Evolutionary conservation across 2,888 invertebrate species (phyloP), one percentile per base, ranked within the genome.

Genomic region (Augochlorella aurata): DNA sequence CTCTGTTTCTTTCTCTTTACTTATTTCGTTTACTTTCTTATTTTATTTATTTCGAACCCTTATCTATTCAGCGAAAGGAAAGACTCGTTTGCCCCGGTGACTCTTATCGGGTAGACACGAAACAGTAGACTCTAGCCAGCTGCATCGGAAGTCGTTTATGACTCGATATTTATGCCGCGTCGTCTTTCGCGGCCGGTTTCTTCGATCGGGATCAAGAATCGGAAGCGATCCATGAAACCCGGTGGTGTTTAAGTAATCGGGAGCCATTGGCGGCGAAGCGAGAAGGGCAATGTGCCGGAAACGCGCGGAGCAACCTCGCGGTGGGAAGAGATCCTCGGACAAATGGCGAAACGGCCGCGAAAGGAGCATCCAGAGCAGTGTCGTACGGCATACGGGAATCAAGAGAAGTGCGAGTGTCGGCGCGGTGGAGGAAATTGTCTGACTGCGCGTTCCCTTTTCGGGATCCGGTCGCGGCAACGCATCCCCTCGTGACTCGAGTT

Each of bases 381-480:
- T 14, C 50, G 50, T 16, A 58, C 58, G 24, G 14, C 76, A 77
- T 72, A 77, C 38, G 58, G 78, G 63, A 86, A 84, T 86, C 82
- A 73, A 69, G 80, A 76, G 85, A 74, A 77, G 77, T 44, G 68
- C 69, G 82, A 84, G 77, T 61, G 73, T 54, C 63, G 79, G 66
- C 77, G 50, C 75, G 72, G 72, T 58, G 50, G 80, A 81, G 84
- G 84, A 84, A 85, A 87, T 87, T 78, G 85, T 84, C 79, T 74
- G 83, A 79, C 87, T 81, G 67, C 74, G 38, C 74, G 47, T 74
- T 79, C 87, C 87, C 87, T 87, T 87, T 87, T 85, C 74, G 77
- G 81, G 82, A 85, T 69, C 54, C 63, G 79, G 69, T 45, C 69
- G 65, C 73, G 72, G 61, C 61, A 54, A 71, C 66, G 77, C 71